Conservation (phyloP, 2,888 invertebrate species). For the Drosophila peninsularis region DNA sequence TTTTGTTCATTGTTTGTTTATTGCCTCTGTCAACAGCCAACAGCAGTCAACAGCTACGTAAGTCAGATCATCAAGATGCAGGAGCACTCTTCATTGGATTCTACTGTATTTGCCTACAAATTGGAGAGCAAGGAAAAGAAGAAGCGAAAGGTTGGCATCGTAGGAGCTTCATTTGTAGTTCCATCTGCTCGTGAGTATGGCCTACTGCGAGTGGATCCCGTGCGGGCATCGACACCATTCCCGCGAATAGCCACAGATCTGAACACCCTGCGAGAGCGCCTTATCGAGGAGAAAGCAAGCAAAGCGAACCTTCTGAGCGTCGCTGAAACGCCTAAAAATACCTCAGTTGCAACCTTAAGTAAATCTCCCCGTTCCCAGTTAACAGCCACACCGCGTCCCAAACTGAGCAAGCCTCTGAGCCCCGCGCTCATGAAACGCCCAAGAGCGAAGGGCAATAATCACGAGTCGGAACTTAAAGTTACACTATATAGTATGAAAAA, state of each 20-base stretch:
- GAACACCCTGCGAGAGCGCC: constrained; percentile 7
- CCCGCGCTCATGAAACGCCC: neutral
- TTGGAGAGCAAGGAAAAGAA: neutral
- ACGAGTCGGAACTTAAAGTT: too few relatives aligned
- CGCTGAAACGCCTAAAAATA: rapidly evolving
- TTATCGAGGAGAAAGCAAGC: neutral
- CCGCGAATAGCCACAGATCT: neutral
- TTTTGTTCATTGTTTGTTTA: neutral
- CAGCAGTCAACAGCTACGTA: neutral
- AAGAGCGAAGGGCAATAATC: too few relatives aligned
- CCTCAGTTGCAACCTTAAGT: rapidly evolving
- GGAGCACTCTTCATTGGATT: neutral
- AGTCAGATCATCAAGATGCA: neutral
- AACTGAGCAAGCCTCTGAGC: rapidly evolving
- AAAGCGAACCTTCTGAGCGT: rapidly evolving
- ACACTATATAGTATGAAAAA: too few relatives aligned
- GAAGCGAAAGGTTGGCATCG: neutral
- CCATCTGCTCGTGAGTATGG: constrained; percentile 27
- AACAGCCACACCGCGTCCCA: neutral
- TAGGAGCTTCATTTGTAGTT: rapidly evolving
- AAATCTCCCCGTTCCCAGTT: rapidly evolving
- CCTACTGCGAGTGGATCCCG: constrained; percentile 1
- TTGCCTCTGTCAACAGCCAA: neutral
- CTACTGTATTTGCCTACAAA: neutral
- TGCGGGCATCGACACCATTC: constrained; percentile 23